Evolutionary conservation across 37 sponge, comb jelly and placozoan genomes (phyloP), one percentile per base, ranked within the genome.

Genomic region (Chondrilla cf. caribensis): DNA sequence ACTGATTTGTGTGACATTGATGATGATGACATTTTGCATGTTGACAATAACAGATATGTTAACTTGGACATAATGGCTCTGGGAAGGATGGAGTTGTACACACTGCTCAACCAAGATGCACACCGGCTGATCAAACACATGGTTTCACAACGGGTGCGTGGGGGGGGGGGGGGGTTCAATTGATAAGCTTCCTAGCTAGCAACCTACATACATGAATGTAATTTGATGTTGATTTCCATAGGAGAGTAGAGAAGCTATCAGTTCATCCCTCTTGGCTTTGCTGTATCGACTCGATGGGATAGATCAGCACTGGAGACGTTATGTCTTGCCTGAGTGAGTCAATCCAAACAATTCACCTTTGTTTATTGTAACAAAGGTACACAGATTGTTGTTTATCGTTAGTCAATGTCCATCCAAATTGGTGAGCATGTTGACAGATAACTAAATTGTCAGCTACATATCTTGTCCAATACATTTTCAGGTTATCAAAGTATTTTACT

Each of bases 231-330:
- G n/a, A n/a, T n/a, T n/a, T n/a, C n/a, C n/a, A 32, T 60, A 93
- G 93, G 78, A 83, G 24, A 77, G 84, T 8, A 58, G 89, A 4
- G 55, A 83, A 41, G n/a, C 28, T 5, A 31, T 89, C 21, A 86
- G 80, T 40, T 81, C 86, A 24, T 84, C 88, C 71, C 81, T 93
- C 89, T 31, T 93, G 25, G 93, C 89, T 0, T 78, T 93, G 42
- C 47, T 93, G 81, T 93, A 93, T 58, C 81, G 93, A 29, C 70
- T 93, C 54, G 81, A 89, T 81, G 89, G 89, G 54, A 80, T 88
- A 38, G 93, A 93, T 71, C 64, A 58, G 6, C 78, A 84, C n/a
- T 93, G 93, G 93, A 60, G 79, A 36, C 62, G 38, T 32, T 89
- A 82, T 26, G 77, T 92, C 14, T n/a, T 83, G 18, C 73, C 89